Percentiles rank a stretch among this genome's conserved stretches.
Evolutionary conservation across 2,797 vertebrate genomes (phyloP).

Genomic region (Parauchenoglanis punctatus): DNA sequence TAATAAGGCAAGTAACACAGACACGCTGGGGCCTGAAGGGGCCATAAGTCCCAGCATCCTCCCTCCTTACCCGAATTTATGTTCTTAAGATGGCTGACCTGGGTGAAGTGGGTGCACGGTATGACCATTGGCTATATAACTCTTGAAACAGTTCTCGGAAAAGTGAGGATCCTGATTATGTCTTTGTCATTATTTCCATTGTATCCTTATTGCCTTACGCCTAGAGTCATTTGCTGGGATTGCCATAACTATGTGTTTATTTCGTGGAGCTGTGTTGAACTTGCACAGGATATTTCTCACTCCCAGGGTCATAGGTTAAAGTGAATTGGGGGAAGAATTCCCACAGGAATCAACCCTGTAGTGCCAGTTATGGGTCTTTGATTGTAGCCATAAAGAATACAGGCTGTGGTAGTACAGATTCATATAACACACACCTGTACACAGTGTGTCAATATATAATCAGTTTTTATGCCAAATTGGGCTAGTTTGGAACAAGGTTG

Average conservation of each 20-base stretch:
- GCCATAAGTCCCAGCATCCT: conserved; percentile 30
- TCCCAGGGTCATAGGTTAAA: conserved; percentile 57
- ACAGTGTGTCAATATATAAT: not conserved
- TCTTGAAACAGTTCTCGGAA: not conserved
- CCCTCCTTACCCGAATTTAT: conserved; percentile 1
- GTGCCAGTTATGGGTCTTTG: not conserved
- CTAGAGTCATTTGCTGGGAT: conserved; percentile 20
- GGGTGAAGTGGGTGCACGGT: not conserved
- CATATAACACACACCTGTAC: not conserved
- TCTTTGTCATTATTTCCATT: not conserved
- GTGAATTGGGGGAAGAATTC: conserved; percentile 53
- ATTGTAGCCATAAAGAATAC: not conserved
- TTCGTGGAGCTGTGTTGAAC: conserved; percentile 60
- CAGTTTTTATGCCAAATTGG: not conserved
- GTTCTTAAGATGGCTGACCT: not conserved
- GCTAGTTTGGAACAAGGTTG: not conserved
- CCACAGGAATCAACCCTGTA: conserved; percentile 36
- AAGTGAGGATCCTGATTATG: not conserved
- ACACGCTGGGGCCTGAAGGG: conserved; percentile 48
- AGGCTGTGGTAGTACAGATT: not conserved
- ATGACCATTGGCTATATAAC: not conserved
- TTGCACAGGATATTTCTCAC: conserved; percentile 42
- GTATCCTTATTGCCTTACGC: not conserved
- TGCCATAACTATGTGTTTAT: conserved; percentile 45
- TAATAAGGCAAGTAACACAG: conserved; percentile 56